Evolutionary conservation across 2,113 vertebrate species (phyloP).

Genomic region (Potamarius usumacintae): DNA sequence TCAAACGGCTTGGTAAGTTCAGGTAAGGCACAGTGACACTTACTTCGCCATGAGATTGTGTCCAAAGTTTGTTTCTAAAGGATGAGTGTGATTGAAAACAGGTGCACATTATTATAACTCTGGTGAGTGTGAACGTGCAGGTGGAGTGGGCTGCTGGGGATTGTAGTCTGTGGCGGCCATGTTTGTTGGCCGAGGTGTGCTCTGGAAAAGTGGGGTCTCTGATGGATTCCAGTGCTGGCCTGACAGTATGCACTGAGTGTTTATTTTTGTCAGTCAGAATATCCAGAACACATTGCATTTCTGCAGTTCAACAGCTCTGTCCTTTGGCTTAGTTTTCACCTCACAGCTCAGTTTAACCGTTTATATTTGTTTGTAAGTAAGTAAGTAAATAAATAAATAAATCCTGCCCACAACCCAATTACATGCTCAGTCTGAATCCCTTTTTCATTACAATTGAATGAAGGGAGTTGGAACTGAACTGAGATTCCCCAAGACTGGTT

Average conservation of each 20-base stretch:
- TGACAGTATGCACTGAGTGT: neutral
- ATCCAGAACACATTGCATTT: neutral
- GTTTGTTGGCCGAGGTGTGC: neutral
- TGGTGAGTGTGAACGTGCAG: neutral
- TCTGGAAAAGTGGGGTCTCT: neutral
- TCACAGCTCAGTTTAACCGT: neutral
- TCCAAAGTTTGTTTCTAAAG: neutral
- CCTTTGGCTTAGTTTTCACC: neutral
- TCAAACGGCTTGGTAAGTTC: neutral
- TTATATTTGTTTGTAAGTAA: neutral
- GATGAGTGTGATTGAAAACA: neutral
- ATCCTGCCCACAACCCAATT: neutral
- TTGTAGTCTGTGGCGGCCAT: neutral
- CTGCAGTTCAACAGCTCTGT: neutral
- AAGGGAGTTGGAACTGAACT: neutral
- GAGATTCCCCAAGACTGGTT: neutral
- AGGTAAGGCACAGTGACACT: neutral
- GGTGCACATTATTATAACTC: neutral
- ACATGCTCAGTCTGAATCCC: neutral
- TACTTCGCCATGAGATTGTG: neutral
- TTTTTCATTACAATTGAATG: neutral
- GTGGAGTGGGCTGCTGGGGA: neutral
- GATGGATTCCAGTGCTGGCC: neutral
- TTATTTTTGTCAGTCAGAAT: neutral
- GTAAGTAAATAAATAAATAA: no score